A percentile compares a stretch with the other conserved stretches of the same genome.
Conservation (phyloP, 2,888 invertebrate genomes). For the Miltochrista miniata region DNA sequence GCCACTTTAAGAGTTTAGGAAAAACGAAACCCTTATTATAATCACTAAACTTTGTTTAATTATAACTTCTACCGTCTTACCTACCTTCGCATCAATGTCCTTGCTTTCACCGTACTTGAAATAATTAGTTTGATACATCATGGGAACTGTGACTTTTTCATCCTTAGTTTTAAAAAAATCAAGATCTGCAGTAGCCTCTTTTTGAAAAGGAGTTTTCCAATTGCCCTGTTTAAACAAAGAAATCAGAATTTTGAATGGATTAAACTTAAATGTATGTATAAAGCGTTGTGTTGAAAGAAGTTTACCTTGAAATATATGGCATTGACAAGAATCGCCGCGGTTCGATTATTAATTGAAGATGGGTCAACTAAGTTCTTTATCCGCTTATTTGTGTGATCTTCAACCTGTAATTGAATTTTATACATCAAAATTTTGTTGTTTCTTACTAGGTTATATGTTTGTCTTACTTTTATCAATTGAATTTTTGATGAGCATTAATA, state of each 20-base stretch:
- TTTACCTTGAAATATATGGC: conserved; percentile 92
- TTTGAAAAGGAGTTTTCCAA: conserved; percentile 87
- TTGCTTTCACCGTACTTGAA: conserved; percentile 64
- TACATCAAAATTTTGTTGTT: no score
- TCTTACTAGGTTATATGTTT: no score
- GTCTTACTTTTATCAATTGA: no score
- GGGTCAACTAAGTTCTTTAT: conserved; percentile 84
- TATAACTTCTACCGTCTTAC: no score
- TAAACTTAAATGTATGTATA: background rate
- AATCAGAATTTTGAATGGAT: no score
- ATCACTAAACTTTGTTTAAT: no score
- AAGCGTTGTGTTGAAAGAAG: background rate
- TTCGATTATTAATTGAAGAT: conserved; percentile 71
- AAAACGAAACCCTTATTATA: no score
- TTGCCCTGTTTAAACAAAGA: conserved; percentile 65
- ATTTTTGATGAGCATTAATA: no score
- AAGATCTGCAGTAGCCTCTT: conserved; percentile 73
- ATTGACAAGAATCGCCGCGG: conserved; percentile 89
- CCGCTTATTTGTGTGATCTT: conserved; percentile 65
- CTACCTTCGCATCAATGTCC: conserved; percentile 63
- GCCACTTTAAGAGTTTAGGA: no score
- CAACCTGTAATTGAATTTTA: conserved; percentile 51
- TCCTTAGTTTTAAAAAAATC: conserved; percentile 85
- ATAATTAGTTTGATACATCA: conserved; percentile 84
- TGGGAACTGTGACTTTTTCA: conserved; percentile 84